Evolutionary conservation across 2,113 vertebrate species (phyloP), one percentile per base, ranked within the genome.

Genomic region (Thinocorus orbignyianus): DNA sequence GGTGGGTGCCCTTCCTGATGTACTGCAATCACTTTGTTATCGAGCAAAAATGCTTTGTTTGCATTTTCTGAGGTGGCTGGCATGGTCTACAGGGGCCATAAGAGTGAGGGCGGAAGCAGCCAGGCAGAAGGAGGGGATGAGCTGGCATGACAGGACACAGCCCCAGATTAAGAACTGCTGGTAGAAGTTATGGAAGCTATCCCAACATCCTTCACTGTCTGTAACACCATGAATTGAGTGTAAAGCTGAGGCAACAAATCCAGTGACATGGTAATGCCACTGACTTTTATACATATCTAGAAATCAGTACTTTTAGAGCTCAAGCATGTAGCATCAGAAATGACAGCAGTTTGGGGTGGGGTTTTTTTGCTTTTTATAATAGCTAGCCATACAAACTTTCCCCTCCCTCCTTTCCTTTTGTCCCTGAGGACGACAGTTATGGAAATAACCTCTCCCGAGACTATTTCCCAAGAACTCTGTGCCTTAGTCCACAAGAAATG

Each of bases 391-490:
- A 76, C 42, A 74, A 87, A 76, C 91, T 77, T 81, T 86, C 60
- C 51, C 44, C 10, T 66, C 68, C 41, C 26, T 13, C 19, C 8
- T 33, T 61, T 74, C 23, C 52, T 28, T 61, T 33, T 37, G 33
- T 84, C 83, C 76, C 92, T 60, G 72, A 76, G 84, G 55, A 84
- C 2, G 1, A 81, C 69, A 79, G 44, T 89, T 89, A 87, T 44
- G 52, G 86, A 96, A 95, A 93, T 61, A 84, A 60, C 0, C 0
- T 33, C 91, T 79, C 91, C 77, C 13, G 77, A 96, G 93, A 91
- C 57, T 33, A 51, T 88, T 97, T 95, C 88, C 81, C 91, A 95
- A 96, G 80, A 91, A 86, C 81, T 86, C 55, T 84, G 60, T 86
- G 77, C 69, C 60, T 91, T 68, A 26, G 72, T 74, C 91, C 57